Evolutionary conservation across 2,797 vertebrate genomes (phyloP), one percentile per base, ranked within the genome.

Genomic region (Fundulus diaphanus): DNA sequence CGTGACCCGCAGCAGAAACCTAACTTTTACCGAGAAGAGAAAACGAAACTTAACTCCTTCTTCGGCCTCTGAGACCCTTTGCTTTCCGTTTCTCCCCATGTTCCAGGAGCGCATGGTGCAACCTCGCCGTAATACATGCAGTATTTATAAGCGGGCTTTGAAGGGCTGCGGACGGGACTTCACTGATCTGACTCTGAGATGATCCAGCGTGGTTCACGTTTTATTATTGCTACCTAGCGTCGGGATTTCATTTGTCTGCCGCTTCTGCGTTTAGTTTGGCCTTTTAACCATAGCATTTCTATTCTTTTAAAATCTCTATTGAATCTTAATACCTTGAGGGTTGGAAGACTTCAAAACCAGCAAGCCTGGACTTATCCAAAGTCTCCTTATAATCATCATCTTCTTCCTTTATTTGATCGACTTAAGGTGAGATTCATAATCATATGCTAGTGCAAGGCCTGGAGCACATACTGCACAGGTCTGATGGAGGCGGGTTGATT

Each of bases 31-130:
- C 0, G 9, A 66, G 88, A 94, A 93, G 75, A 11, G 89, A 95
- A 95, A 95, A 67, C 90, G 94, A 95, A 96, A 95, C 82, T 82
- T 73, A 70, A 0, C 0, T 1, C 0, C 16, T 0, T 2, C 1
- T 3, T 3, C 7, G 1, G 0, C 9, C 33, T 7, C 9, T 77
- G 68, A n/a, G n/a, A n/a, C 56, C 6, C 1, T 3, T 80, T 70
- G 18, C 0, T 9, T 24, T 20, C 1, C 0, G 5, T 1, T 3
- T 6, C 8, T 1, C 0, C 1, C 1, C 13, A 15, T 9, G 2
- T 42, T 63, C 3, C 2, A 27, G 72, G 44, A 70, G 71, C 27
- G 24, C 6, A 3, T 48, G 24, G 72, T 42, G 35, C 56, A 73
- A 31, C 24, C 15, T 12, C 6, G 3, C 27, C 3, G 13, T 15